Base-by-base conservation (phyloP, 2,797 vertebrate genomes). In the Eospalax fontanierii region DNA sequence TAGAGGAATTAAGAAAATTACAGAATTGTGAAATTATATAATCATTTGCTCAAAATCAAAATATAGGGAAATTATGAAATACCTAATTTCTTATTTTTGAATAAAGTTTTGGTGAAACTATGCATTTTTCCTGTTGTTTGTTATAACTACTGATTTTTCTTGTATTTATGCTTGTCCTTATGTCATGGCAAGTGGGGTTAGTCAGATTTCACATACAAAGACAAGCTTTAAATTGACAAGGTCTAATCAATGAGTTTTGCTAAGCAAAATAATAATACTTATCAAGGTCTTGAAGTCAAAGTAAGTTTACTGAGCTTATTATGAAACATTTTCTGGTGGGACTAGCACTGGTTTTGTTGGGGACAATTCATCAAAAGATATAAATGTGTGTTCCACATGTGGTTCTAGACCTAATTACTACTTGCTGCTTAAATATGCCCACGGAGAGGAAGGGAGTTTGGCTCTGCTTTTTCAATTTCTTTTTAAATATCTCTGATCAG, bases 11-110 rank as follows among this genome's bases (percentile, higher is more conserved):
- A 50, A 71, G 54, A 16, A 46, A 84, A 50, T 4, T n/a, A 22
- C 50, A 26, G 12, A 16, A 50, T 46, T 54, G 50, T 54, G 14
- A 15, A 54, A 14, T 54, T 54, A 54, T 65, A 68, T 12, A 68
- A 84, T 65, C 24, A 46, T 70, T 86, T 83, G 2, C 61, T 94
- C 9, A 50, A 21, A 57, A 6, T 59, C 59, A 83, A 96, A 92
- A 35, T 63, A 83, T 33, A 73, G 35, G 4, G 35, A 4, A 87
- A 46, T 96, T 66, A 59, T 78, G 70, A 70, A 89, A 68, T 83
- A 83, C n/a, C 76, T 24, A n/a, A 75, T 38, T 6, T 66, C 76
- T 76, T 22, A 65, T 46, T 76, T 24, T 68, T 70, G 16, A 73
- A 38, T 40, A 43, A 33, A 65, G 35, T 94, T 93, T 92, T 18